Evolutionary conservation across 2,888 invertebrate genomes (phyloP), one percentile per base, ranked within the genome.

Genomic region (Platycnemis pennipes): DNA sequence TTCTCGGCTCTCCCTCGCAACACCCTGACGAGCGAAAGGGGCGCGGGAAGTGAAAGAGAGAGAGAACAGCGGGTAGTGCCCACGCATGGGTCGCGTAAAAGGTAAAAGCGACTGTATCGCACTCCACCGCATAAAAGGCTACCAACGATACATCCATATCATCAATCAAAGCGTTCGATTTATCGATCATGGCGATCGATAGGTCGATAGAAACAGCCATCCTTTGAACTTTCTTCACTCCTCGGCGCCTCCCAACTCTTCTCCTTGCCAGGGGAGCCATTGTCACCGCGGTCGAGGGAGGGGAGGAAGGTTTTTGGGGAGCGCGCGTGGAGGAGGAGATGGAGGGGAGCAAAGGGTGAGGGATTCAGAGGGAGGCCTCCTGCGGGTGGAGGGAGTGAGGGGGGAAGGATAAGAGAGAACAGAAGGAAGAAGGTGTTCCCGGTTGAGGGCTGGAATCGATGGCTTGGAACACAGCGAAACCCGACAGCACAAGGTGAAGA

Each of bases 151-250:
- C 63, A 22, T 26, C 63, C 63, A 26, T 77, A 77, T 26, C 91
- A 91, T 91, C 91, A 91, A 91, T 91, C 91, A 91, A 77, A 89
- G 44, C 91, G 56, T 91, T 91, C 91, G 91, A 91, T 53, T 91
- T 91, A 91, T 91, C 91, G 91, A 91, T 91, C 91, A 91, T 8
- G 53, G 13, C 91, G 91, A 91, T 91, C 91, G 91, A 91, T 91
- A 91, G 91, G 91, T 91, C 91, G 91, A 91, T 89, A 89, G 89
- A 56, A 49, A 89, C 89, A 53, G 91, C 63, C 91, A 91, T 91
- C 91, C 91, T 91, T 91, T 91, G 91, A 91, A 91, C 63, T 91
- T 91, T 91, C 69, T 69, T 91, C 91, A 44, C 45, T 91, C 45
- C 91, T 63, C 91, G 4, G 22, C 53, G 19, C 49, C 88, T 44